Base-by-base conservation (phyloP, 2,888 invertebrate species). In the Drosophila tanythrix region DNA sequence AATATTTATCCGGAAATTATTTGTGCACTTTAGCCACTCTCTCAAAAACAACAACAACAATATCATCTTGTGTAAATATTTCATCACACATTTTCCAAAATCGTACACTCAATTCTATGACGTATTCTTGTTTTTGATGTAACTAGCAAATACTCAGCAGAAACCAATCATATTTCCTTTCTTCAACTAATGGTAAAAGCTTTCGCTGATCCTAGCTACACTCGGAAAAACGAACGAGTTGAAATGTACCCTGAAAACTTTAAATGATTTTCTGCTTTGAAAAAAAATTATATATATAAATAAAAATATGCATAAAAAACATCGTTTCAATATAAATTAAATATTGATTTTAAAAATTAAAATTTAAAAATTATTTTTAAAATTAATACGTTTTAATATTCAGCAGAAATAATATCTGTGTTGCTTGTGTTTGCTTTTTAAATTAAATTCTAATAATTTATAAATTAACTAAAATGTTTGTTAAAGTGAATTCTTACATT, bases 1-100 rank as follows among this genome's bases (percentile, higher is more conserved):
- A 25, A 27, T 31, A 25, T 53, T 53, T 35, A 67, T 38, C 29
- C 53, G 25, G 3, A 57, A 57, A 50, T 57, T n/a, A 11, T n/a
- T 25, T 38, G 13, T 29, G 31, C 38, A 35, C 33, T 56, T n/a
- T 7, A 33, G 56, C 27, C 29, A 15, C 10, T 29, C n/a, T 31
- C 25, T 25, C 46, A 25, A 25, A 46, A 27, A 4, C 46, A 46
- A 13, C 15, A 62, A 63, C 13, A 21, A 3, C n/a, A 18, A 8
- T 29, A 31, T 31, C 38, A 15, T 57, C 15, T 29, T 29, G n/a
- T 57, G 21, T 57, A 18, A 43, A 43, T 57, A 57, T 55, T 55
- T 55, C 36, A 55, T 38, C 7, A 27, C 36, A 38, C 27, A n/a
- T 3, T 13, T 27, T 18, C n/a, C 46, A 36, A 27, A 27, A 38